Conservation (phyloP, 2,797 vertebrate species). For the Pseudotriccus pelzelni region DNA sequence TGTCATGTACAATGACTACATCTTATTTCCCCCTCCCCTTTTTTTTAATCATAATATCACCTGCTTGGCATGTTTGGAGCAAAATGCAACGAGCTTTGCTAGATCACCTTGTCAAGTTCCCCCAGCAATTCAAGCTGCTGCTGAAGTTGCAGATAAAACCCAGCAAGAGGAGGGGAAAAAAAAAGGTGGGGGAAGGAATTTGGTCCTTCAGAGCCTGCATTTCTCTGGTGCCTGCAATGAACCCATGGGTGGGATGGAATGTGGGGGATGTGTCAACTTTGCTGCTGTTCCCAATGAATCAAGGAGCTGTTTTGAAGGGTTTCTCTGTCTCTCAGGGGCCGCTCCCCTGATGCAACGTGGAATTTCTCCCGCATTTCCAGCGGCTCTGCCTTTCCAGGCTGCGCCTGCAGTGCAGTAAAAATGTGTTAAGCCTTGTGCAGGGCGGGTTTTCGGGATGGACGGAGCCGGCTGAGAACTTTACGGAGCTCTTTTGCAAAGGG, state of each 20-base stretch:
- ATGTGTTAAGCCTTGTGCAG: fast-evolving
- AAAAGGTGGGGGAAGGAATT: slow-evolving; percentile 8
- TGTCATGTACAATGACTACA: slow-evolving; percentile 10
- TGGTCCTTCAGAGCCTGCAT: background rate
- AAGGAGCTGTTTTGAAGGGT: slow-evolving; percentile 44
- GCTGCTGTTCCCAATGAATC: slow-evolving; percentile 53
- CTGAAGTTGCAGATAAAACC: slow-evolving; percentile 51
- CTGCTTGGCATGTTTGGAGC: slow-evolving; percentile 44
- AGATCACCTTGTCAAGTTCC: slow-evolving; percentile 62
- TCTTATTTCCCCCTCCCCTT: fast-evolving
- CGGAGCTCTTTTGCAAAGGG: background rate
- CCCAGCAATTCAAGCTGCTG: slow-evolving; percentile 47
- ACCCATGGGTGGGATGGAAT: slow-evolving; percentile 41
- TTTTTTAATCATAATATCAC: slow-evolving; percentile 33
- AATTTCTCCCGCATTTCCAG: background rate
- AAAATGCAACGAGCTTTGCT: slow-evolving; percentile 60
- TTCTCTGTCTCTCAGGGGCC: slow-evolving; percentile 24
- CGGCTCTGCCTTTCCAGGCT: background rate
- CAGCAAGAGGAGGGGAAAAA: background rate
- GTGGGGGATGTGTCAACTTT: slow-evolving; percentile 45
- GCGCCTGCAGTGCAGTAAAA: slow-evolving; percentile 15
- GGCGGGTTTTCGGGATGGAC: background rate
- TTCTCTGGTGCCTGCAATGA: background rate
- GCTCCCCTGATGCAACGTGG: background rate
- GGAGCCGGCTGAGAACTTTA: background rate